Conservation (phyloP, 2,888 invertebrate genomes). For the Aporophyla nigra region DNA sequence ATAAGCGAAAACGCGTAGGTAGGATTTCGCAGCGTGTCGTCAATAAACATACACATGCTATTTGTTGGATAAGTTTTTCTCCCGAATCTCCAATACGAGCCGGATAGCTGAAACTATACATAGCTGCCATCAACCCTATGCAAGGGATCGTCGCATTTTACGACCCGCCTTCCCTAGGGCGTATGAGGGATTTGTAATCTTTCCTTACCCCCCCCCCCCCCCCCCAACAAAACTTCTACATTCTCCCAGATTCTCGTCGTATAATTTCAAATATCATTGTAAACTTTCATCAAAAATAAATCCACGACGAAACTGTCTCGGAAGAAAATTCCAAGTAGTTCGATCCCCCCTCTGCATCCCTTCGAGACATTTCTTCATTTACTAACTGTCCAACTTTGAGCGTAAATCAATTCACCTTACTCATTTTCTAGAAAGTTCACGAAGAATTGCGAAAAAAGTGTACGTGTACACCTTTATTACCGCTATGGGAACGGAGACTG, state of each 20-base stretch:
- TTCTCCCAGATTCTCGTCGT: slow-evolving; percentile 21
- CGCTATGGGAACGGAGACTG: slow-evolving; percentile 64
- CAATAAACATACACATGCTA: slow-evolving; percentile 44
- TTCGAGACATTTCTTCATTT: slow-evolving; percentile 71
- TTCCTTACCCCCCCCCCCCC: too few species aligned
- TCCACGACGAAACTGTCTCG: slow-evolving; percentile 31
- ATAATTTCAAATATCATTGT: slow-evolving; percentile 60
- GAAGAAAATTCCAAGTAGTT: slow-evolving; percentile 46
- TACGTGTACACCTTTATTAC: slow-evolving; percentile 65
- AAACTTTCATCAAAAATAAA: slow-evolving; percentile 61
- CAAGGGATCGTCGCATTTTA: slow-evolving; percentile 61
- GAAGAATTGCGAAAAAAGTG: slow-evolving; percentile 66
- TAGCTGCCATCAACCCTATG: slow-evolving; percentile 48
- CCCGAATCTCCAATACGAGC: slow-evolving; percentile 51
- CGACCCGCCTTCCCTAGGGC: slow-evolving; percentile 61
- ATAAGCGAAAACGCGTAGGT: background rate
- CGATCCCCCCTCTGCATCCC: slow-evolving; percentile 51
- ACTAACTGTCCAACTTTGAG: slow-evolving; percentile 75
- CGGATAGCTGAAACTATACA: slow-evolving; percentile 48
- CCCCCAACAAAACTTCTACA: slow-evolving; percentile 46
- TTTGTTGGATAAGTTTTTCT: slow-evolving; percentile 53
- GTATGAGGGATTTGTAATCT: slow-evolving; percentile 58
- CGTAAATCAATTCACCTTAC: slow-evolving; percentile 76
- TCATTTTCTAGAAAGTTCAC: slow-evolving; percentile 63
- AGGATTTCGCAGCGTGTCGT: slow-evolving; percentile 27